Conservation (phyloP, 2,888 invertebrate genomes). For the Proisotoma minuta region DNA sequence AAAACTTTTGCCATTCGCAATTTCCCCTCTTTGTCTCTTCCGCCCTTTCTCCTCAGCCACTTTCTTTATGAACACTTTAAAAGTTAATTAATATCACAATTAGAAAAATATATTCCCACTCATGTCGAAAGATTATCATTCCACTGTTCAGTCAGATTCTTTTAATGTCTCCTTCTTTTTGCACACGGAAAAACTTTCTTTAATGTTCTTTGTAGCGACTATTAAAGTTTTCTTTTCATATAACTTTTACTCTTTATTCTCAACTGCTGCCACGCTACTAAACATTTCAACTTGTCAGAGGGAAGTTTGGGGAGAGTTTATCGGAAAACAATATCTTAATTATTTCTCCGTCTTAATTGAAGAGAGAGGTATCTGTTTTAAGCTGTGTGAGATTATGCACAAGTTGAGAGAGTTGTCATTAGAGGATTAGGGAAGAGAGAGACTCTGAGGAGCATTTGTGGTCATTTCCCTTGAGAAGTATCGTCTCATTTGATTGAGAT, state of each 20-base stretch:
- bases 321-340: too few species aligned
- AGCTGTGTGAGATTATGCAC: neutral
- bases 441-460: conserved; percentile 19
- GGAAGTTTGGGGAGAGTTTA: too few species aligned
- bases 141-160: too few species aligned
- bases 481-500: conserved; percentile 6
- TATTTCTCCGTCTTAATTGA: too few species aligned
- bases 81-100: conserved; percentile 43
- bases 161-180: too few species aligned
- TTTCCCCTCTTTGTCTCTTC: conserved; percentile 28
- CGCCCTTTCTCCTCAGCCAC: conserved; percentile 18
- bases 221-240: too few species aligned
- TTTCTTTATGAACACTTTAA: conserved; percentile 9
- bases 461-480: conserved; percentile 7
- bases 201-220: too few species aligned
- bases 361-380: too few species aligned
- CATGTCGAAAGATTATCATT: conserved; percentile 33
- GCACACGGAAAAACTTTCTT: too few species aligned
- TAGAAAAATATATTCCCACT: conserved; percentile 43
- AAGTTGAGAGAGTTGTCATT: neutral
- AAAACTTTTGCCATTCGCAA: conserved; percentile 38
- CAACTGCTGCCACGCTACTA: too few species aligned
- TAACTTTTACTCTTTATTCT: too few species aligned
- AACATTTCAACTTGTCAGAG: too few species aligned
- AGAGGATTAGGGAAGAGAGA: conserved; percentile 18